Base-by-base conservation (phyloP, 2,888 invertebrate genomes). In the Eurois occulta region DNA sequence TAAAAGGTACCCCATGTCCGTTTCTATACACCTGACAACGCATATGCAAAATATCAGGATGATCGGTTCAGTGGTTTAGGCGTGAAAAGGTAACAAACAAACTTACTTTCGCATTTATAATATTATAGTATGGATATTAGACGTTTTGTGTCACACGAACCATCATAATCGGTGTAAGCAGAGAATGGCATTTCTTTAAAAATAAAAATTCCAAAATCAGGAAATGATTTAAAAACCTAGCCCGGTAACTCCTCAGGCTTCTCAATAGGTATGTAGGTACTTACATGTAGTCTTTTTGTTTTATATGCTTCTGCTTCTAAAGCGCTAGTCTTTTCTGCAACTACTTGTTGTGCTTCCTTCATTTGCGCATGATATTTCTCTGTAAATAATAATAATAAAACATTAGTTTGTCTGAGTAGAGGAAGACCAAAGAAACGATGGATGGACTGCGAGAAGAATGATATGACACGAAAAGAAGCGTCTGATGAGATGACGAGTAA, bases 361-460 rank as follows among this genome's bases (percentile, higher is more conserved):
- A 99, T 98, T 96, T 99, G 99, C 13, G 99, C 98, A 95, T 99
- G 99, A 94, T 99, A 99, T 95, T 99, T 99, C 95, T 99, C 99
- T 97, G 94, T 32, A 95, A 71, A 2, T 16, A 32, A 70, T 13
- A 11, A 38, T 28, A 28, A 38, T 58, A n/a, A 38, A 52, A 62
- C 10, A 35, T 52, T 13, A 18, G 11, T n/a, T 18, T n/a, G n/a
- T n/a, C n/a, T n/a, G n/a, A n/a, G n/a, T n/a, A n/a, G n/a, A n/a
- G n/a, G n/a, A n/a, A n/a, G n/a, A n/a, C n/a, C n/a, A n/a, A n/a
- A n/a, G n/a, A n/a, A n/a, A n/a, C n/a, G n/a, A n/a, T n/a, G n/a
- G n/a, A n/a, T n/a, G n/a, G n/a, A n/a, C n/a, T n/a, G n/a, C n/a
- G n/a, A n/a, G n/a, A n/a, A n/a, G n/a, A n/a, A n/a, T n/a, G n/a